Percentiles rank a stretch among this genome's conserved stretches.
Evolutionary conservation across 1,140 invertebrate species (phyloP).

Genomic region (Arctopsyche grandis): DNA sequence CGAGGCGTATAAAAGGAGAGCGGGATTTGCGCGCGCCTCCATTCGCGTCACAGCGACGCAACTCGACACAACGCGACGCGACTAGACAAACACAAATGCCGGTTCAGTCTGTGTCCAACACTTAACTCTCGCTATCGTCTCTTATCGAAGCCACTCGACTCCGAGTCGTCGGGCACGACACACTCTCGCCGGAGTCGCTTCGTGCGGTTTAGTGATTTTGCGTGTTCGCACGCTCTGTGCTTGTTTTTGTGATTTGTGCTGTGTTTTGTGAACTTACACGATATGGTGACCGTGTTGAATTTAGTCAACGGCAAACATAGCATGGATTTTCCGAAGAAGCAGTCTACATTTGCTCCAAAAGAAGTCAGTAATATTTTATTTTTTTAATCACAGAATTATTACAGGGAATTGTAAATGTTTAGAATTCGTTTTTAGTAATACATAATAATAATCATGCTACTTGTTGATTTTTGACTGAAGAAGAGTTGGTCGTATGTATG

Average conservation of each 20-base stretch:
- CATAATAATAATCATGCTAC: too few species aligned
- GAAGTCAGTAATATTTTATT: slow-evolving; percentile 43
- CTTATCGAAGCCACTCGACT: background rate
- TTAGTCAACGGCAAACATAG: slow-evolving; percentile 21
- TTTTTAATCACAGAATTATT: too few species aligned
- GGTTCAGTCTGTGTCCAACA: background rate
- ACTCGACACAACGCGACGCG: background rate
- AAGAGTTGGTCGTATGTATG: too few species aligned
- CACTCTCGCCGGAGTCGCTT: too few species aligned
- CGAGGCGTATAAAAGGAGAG: background rate
- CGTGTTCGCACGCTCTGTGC: too few species aligned
- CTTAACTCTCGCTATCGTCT: slow-evolving; percentile 1
- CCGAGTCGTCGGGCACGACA: too few species aligned
- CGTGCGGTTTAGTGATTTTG: too few species aligned
- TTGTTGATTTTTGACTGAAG: too few species aligned
- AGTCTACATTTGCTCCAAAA: slow-evolving; percentile 34
- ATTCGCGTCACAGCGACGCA: background rate
- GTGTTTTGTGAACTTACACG: background rate
- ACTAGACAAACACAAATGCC: background rate
- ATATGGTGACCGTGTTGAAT: slow-evolving; percentile 41
- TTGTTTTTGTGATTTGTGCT: background rate
- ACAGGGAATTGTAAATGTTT: too few species aligned
- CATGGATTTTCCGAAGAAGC: slow-evolving; percentile 45
- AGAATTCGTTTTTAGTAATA: too few species aligned
- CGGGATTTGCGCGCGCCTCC: background rate